phyloP scores from a whole-genome alignment of 2,797 vertebrate species.

The Heterohyrax brucei region DNA sequence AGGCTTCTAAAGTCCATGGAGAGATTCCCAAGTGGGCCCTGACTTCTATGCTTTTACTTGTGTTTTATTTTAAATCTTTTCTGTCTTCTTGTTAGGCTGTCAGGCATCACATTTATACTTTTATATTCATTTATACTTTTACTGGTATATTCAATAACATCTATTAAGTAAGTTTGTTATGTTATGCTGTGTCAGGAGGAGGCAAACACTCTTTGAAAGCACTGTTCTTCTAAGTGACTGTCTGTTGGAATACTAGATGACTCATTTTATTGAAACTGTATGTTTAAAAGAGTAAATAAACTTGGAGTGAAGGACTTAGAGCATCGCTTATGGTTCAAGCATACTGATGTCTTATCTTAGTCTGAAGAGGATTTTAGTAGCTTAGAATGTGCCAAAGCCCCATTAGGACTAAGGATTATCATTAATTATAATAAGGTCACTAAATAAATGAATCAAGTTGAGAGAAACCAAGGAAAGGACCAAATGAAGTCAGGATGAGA shows the following conservation, averaged over 20 bases:
- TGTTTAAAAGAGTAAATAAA: neutral
- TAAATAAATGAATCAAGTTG: constrained; percentile 33
- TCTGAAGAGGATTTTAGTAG: constrained; percentile 32
- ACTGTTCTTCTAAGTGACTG: neutral
- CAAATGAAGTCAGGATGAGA: neutral
- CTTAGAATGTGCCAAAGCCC: constrained; percentile 12
- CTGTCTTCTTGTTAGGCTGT: neutral
- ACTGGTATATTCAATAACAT: neutral
- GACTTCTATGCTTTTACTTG: neutral
- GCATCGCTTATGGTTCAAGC: constrained; percentile 22
- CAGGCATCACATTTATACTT: neutral
- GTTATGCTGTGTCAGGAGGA: neutral
- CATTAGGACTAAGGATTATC: constrained; percentile 28
- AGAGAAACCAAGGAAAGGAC: neutral
- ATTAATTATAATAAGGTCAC: neutral
- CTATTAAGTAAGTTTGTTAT: neutral
- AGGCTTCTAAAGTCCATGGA: neutral
- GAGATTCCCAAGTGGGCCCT: neutral
- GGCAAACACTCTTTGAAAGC: neutral
- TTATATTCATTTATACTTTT: constrained; percentile 55
- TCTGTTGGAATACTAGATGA: constrained; percentile 56
- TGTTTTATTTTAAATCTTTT: constrained; percentile 42
- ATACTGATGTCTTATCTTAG: constrained; percentile 13
- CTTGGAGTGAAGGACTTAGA: constrained; percentile 61
- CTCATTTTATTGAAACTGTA: constrained; percentile 50